phyloP scores from a whole-genome alignment of 64 coral and sea anemone species.

The Montipora foliosa region DNA sequence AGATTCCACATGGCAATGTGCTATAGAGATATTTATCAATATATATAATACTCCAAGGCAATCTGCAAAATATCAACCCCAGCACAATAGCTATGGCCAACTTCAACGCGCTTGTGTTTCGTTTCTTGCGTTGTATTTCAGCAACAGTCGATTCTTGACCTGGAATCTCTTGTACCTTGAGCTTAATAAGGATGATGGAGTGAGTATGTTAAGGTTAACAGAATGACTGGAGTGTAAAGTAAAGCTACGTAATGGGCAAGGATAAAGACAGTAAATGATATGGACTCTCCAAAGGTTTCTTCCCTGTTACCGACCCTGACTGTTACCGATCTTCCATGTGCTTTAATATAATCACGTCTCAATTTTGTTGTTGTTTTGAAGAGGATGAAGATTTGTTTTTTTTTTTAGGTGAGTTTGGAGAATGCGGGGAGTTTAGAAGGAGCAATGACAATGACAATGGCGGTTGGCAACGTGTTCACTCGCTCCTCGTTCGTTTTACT shows the following conservation, averaged over 20 bases:
- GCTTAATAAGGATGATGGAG: background rate
- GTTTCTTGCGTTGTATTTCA: background rate
- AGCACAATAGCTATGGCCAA: background rate
- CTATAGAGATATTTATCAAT: too few species aligned
- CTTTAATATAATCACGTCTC: too few species aligned
- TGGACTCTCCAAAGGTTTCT: background rate
- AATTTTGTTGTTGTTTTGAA: too few species aligned
- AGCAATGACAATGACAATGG: background rate
- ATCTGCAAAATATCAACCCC: background rate
- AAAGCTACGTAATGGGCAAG: background rate
- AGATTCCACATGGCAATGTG: too few species aligned
- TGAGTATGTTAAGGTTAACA: background rate
- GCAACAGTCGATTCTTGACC: too few species aligned
- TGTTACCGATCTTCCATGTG: too few species aligned
- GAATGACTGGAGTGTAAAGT: background rate
- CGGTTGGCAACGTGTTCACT: conserved; percentile 12
- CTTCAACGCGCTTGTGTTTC: background rate
- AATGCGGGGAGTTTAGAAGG: too few species aligned
- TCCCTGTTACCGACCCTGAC: too few species aligned
- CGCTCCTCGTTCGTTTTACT: conserved; percentile 55
- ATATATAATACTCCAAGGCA: too few species aligned
- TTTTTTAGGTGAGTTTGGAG: too few species aligned
- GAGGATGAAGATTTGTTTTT: too few species aligned
- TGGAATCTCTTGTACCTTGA: background rate
- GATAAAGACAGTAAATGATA: background rate